Evolutionary conservation across 2,888 invertebrate species (phyloP), one percentile per base, ranked within the genome.

Genomic region (Agrochola lota): DNA sequence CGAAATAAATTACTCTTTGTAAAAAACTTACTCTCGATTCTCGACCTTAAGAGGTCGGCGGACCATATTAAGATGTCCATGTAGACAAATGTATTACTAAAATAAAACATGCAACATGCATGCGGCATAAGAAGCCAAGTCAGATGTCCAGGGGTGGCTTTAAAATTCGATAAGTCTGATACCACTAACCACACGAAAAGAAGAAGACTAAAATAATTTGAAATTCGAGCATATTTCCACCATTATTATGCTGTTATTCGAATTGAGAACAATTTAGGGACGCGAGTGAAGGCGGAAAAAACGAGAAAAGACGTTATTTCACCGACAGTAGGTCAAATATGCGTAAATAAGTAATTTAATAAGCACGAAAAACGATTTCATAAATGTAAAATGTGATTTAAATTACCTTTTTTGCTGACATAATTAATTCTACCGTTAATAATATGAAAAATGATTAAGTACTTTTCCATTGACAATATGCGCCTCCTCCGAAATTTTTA

Each of bases 11-110:
- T 70, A 68, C 40, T 70, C 57, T 69, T 74, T 71, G 62, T 76
- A 79, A 83, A 85, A 46, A 85, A 77, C 5, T 40, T 62, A 80
- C 86, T 79, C 78, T 86, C 88, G 77, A 83, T 86, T 84, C 12
- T 83, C 81, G 84, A 86, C 86, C 80, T 86, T 81, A 85, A 8
- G 30, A 74, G 30, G 20, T 20, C 35, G 68, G 49, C n/a, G 17
- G 30, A 17, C 23, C 46, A 30, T 52, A 17, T 6, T 46, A 11
- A 23, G 2, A 35, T 23, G 52, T 17, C 11, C 17, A 3, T 40
- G 6, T 8, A 70, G 40, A 70, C 12, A 40, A 7, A 40, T 40
- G 40, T 40, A 40, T 40, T 40, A 7, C 40, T 40, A 40, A 40
- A 40, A 40, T 40, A 40, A 40, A 35, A 35, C 35, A 35, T 35